Conservation (phyloP, 2,797 vertebrate species). For the Eutrigla gurnardus region DNA sequence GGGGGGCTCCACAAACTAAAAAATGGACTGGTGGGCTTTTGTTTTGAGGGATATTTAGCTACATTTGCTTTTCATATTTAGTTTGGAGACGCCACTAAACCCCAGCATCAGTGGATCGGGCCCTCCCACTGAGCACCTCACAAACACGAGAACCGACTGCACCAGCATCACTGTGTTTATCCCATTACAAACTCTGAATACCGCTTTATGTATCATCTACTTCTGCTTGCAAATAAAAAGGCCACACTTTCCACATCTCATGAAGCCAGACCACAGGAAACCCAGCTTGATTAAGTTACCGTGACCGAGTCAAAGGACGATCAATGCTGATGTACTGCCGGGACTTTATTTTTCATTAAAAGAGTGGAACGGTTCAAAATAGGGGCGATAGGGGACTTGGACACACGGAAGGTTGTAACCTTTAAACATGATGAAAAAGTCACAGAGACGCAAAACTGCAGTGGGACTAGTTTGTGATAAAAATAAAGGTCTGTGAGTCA, state of each 20-base stretch:
- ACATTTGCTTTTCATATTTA: not conserved
- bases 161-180: not conserved
- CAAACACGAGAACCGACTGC: not conserved
- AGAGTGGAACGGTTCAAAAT: not conserved
- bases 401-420: not conserved
- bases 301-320: conserved; percentile 16
- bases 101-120: not conserved
- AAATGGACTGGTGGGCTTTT: not conserved
- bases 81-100: not conserved
- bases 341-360: not conserved
- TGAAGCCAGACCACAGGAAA: conserved; percentile 43
- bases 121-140: conserved; percentile 1
- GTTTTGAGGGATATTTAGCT: not conserved
- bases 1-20: not conserved
- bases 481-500: conserved; percentile 17
- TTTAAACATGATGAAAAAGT: not conserved
- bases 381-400: not conserved
- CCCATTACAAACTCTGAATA: not conserved
- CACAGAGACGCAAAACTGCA: not conserved
- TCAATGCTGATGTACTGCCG: not conserved
- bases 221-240: conserved; percentile 12
- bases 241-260: conserved; percentile 38
- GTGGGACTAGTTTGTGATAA: not conserved
- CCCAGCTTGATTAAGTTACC: conserved; percentile 36
- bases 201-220: not conserved